These are phyloP conservation scores for Montifringilla adamsi DNA, from an alignment of 2,113 vertebrate genomes.

Conservation along the genomic window DNA sequence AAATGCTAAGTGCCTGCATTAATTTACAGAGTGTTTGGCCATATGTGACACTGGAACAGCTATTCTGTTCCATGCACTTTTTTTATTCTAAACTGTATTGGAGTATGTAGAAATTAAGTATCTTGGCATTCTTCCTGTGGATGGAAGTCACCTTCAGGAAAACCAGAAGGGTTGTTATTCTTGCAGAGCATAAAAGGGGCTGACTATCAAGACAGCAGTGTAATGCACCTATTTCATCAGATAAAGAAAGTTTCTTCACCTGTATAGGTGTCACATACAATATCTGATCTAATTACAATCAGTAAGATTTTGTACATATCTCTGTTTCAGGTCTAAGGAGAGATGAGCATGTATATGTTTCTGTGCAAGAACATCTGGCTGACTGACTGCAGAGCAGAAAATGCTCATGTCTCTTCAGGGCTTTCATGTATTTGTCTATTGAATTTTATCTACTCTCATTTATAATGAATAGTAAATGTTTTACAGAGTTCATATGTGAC, in stretches of 20 bases:
- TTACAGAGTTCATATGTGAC: not conserved
- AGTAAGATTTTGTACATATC: not conserved
- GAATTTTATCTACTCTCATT: not conserved
- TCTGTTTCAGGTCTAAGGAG: not conserved
- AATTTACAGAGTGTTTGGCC: not conserved
- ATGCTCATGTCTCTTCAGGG: not conserved
- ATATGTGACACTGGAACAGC: not conserved
- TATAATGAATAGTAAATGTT: not conserved
- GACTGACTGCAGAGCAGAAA: not conserved
- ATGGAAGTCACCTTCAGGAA: constrained; percentile 17
- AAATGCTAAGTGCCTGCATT: not conserved
- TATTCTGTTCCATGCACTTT: not conserved
- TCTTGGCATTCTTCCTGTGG: not conserved
- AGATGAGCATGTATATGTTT: rapidly evolving
- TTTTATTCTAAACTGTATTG: not conserved
- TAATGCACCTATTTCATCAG: not conserved
- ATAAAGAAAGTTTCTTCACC: not conserved
- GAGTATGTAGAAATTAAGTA: not conserved
- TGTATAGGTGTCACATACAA: not conserved
- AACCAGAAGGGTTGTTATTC: not conserved
- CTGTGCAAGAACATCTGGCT: not conserved
- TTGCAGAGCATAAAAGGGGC: not conserved
- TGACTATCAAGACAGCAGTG: not conserved
- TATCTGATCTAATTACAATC: not conserved
- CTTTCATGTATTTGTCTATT: not conserved